These are phyloP conservation scores for Danio choprae DNA, from an alignment of 2,797 vertebrate species.

Conservation along the genomic window DNA sequence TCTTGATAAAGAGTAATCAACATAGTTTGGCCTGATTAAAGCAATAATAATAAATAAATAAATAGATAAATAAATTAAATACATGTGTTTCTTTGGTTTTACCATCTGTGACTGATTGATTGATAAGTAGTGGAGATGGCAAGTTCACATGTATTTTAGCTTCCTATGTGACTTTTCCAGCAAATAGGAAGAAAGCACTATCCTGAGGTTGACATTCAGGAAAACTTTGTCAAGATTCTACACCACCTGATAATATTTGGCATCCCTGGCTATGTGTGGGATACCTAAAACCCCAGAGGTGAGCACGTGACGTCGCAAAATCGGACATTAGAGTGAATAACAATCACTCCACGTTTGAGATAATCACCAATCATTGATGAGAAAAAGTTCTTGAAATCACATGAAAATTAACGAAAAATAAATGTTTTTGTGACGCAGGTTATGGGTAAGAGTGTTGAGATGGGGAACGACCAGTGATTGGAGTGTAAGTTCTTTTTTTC, in stretches of 20 bases:
- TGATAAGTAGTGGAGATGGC: conserved; percentile 61
- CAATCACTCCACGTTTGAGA: conserved; percentile 78
- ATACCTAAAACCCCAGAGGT: conserved; percentile 61
- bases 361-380: conserved; percentile 81
- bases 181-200: conserved; percentile 98
- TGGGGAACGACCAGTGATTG: conserved; percentile 84
- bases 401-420: conserved; percentile 75
- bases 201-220: conserved; percentile 78
- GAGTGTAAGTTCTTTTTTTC: conserved; percentile 72
- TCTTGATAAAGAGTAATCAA: neutral
- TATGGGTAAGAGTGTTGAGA: conserved; percentile 71
- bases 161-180: conserved; percentile 84
- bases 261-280: conserved; percentile 74
- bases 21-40: conserved; percentile 30
- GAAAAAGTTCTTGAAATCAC: conserved; percentile 73
- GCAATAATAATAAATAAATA: neutral
- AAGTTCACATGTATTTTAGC: conserved; percentile 59
- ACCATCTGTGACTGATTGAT: conserved; percentile 62
- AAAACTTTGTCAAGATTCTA: conserved; percentile 79
- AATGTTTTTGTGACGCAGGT: conserved; percentile 66
- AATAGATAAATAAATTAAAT: conserved; percentile 16
- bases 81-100: conserved; percentile 73
- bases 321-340: conserved; percentile 64
- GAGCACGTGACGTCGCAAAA: conserved; percentile 52
- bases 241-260: conserved; percentile 65